A percentile compares a stretch with the other conserved stretches of the same genome.
Conservation (phyloP, 2,113 vertebrate genomes). For the Antechinus flavipes region DNA sequence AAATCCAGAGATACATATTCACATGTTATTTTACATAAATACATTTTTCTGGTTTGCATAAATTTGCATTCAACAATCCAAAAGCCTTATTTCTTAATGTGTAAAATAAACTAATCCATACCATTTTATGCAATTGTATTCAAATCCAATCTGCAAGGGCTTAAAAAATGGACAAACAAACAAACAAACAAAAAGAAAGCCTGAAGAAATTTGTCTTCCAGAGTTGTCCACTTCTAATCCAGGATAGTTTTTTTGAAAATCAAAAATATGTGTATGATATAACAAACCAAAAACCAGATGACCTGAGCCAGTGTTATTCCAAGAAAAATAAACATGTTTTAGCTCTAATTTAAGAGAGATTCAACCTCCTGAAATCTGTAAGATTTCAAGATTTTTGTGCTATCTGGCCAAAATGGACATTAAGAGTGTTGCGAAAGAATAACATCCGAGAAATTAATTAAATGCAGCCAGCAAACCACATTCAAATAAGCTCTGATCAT, state of each 20-base stretch:
- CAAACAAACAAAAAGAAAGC: neutral
- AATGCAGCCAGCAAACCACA: constrained; percentile 31
- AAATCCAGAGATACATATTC: constrained; percentile 81
- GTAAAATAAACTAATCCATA: constrained; percentile 77
- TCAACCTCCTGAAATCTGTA: neutral
- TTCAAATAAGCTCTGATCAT: constrained; percentile 13
- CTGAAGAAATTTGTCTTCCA: constrained; percentile 52
- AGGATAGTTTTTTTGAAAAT: constrained; percentile 38
- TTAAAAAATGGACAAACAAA: neutral
- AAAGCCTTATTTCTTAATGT: constrained; percentile 76
- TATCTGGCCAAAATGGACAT: neutral
- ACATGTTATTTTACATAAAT: constrained; percentile 84
- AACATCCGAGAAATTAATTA: constrained; percentile 49
- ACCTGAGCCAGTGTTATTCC: neutral
- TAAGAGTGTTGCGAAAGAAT: neutral
- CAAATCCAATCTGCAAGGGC: constrained; percentile 57
- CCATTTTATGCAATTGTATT: constrained; percentile 77
- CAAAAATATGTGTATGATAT: constrained; percentile 28
- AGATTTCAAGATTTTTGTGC: neutral
- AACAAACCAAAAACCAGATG: constrained; percentile 14
- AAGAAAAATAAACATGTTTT: neutral
- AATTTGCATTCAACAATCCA: constrained; percentile 78
- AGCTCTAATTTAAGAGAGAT: neutral
- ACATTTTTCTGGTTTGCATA: constrained; percentile 79
- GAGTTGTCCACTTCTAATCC: constrained; percentile 14